Evolutionary conservation across 1,140 invertebrate species (phyloP).

Genomic region (Bathynomus jamesi): DNA sequence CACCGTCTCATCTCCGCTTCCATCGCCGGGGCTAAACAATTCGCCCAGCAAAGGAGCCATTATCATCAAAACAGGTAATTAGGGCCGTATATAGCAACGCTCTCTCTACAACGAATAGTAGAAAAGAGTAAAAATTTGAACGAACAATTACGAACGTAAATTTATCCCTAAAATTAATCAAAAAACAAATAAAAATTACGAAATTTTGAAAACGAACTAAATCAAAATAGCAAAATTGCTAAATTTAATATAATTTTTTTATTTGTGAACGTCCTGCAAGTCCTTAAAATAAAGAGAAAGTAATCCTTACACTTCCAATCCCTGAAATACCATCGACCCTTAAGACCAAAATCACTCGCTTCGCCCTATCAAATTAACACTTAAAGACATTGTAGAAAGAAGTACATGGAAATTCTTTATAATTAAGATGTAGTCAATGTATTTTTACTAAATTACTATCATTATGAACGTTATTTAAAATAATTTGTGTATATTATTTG

Average conservation of each 20-base stretch:
- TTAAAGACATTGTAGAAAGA: neutral
- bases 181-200: too few species aligned
- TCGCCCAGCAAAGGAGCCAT: slow-evolving; percentile 18
- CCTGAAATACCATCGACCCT: neutral
- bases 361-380: neutral
- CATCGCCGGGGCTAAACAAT: slow-evolving; percentile 12
- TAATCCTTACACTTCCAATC: neutral
- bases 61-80: slow-evolving; percentile 31
- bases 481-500: neutral
- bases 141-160: too few species aligned
- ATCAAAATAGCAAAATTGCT: too few species aligned
- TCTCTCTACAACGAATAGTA: too few species aligned
- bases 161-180: too few species aligned
- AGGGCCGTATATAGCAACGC: neutral
- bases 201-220: too few species aligned
- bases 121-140: too few species aligned
- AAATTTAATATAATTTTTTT: neutral
- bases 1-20: slow-evolving; percentile 13
- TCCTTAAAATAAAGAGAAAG: neutral
- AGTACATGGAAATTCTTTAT: neutral
- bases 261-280: neutral
- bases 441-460: neutral
- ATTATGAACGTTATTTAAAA: neutral
- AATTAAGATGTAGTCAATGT: neutral
- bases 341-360: neutral